These are phyloP conservation scores for Hirudinaria manillensis DNA, from an alignment of 2,888 invertebrate genomes.

Conservation along the genomic window DNA sequence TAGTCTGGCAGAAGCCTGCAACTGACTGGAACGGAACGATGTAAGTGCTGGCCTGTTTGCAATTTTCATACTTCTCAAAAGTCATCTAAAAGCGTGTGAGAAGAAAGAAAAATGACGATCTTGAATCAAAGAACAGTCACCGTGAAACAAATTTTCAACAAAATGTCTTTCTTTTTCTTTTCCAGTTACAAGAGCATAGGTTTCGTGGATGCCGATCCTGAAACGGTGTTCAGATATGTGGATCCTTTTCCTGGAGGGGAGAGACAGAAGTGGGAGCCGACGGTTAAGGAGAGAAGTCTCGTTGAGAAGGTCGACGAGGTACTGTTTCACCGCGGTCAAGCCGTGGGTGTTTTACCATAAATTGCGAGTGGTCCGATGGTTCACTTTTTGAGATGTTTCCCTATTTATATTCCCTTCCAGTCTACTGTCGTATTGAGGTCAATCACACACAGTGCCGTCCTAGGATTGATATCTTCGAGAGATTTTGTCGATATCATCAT, in stretches of 20 bases:
- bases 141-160: neutral
- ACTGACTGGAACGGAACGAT: slow-evolving; percentile 38
- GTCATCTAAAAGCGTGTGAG: too few relatives aligned
- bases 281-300: slow-evolving; percentile 46
- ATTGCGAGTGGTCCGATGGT: neutral
- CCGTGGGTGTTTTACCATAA: neutral
- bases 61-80: neutral
- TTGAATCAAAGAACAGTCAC: neutral
- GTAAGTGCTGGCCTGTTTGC: slow-evolving; percentile 32
- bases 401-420: slow-evolving; percentile 27
- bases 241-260: slow-evolving; percentile 46
- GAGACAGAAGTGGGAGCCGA: slow-evolving; percentile 50
- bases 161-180: neutral
- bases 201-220: slow-evolving; percentile 45
- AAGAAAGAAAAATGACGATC: neutral
- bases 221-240: slow-evolving; percentile 48
- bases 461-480: slow-evolving; percentile 40
- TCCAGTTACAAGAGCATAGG: slow-evolving; percentile 49
- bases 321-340: neutral
- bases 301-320: slow-evolving; percentile 45
- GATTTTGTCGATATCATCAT: slow-evolving; percentile 40
- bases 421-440: slow-evolving; percentile 76
- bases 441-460: slow-evolving; percentile 68
- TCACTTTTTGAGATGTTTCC: neutral
- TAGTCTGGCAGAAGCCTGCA: slow-evolving; percentile 37